phyloP scores from a whole-genome alignment of 2,113 vertebrate genomes.

The Ardeotis arabs region DNA sequence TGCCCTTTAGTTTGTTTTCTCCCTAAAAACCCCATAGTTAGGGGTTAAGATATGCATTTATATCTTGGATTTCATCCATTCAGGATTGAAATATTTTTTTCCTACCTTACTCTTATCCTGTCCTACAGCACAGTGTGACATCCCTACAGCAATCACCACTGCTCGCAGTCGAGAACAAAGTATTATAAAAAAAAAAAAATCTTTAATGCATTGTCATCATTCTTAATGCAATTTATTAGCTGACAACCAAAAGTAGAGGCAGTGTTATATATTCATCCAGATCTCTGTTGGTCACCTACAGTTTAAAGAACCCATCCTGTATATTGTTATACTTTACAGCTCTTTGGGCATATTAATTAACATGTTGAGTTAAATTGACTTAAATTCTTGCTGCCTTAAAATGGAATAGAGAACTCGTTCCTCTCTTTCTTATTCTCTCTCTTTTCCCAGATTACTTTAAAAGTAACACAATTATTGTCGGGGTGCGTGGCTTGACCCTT shows the following conservation, averaged over 20 bases:
- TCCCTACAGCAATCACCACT: neutral
- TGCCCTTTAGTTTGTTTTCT: neutral
- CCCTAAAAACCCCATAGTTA: neutral
- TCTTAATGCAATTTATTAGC: neutral
- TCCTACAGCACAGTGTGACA: neutral
- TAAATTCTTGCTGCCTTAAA: neutral
- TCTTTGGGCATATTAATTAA: neutral
- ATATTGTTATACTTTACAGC: neutral
- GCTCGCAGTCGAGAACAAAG: neutral
- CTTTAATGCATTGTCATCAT: neutral
- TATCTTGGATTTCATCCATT: neutral
- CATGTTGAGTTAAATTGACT: neutral
- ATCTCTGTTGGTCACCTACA: neutral
- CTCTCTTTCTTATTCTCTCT: neutral
- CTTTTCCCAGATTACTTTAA: neutral
- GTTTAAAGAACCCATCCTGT: neutral
- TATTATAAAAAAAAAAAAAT: neutral
- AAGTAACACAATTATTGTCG: neutral
- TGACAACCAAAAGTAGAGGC: neutral
- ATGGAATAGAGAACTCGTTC: neutral
- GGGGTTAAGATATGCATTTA: neutral
- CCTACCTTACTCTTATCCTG: neutral
- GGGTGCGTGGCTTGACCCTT: neutral
- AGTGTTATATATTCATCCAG: neutral
- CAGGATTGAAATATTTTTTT: neutral